Evolutionary conservation across 2,888 invertebrate species (phyloP).

Genomic region (Chymomyza procnemis): DNA sequence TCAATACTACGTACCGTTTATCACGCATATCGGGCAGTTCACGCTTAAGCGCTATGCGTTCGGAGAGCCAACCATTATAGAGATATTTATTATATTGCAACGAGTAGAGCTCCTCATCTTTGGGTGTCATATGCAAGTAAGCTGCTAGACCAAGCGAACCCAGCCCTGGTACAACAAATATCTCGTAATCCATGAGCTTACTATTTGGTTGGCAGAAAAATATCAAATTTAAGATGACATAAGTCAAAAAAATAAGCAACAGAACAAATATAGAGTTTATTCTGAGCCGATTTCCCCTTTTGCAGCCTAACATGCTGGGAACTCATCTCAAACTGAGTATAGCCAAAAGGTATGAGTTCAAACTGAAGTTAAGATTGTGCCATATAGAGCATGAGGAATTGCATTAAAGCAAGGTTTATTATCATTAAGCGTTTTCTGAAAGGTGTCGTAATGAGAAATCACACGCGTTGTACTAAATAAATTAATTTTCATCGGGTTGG

Average conservation of each 20-base stretch:
- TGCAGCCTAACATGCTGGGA: not conserved
- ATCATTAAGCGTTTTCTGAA: no score
- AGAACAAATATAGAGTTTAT: not conserved
- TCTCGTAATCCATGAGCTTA: not conserved
- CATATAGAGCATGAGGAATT: not conserved
- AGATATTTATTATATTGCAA: not conserved
- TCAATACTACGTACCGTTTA: not conserved
- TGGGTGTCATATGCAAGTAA: not conserved
- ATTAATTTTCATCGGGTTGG: no score
- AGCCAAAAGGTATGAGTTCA: not conserved
- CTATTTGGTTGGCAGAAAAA: not conserved
- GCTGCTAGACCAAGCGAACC: slow-evolving; percentile 1
- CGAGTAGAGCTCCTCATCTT: not conserved
- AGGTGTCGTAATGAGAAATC: no score
- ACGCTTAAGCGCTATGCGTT: slow-evolving; percentile 13
- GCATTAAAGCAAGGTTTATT: no score
- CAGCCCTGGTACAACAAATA: not conserved
- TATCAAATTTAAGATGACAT: not conserved
- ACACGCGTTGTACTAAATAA: no score
- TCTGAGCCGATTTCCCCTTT: not conserved
- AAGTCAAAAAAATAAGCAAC: not conserved
- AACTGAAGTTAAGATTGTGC: not conserved
- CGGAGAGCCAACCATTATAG: slow-evolving; percentile 23
- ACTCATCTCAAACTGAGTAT: not conserved
- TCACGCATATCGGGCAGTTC: slow-evolving; percentile 10